Evolutionary conservation across 2,797 vertebrate species (phyloP).

Genomic region (Mallotus villosus): DNA sequence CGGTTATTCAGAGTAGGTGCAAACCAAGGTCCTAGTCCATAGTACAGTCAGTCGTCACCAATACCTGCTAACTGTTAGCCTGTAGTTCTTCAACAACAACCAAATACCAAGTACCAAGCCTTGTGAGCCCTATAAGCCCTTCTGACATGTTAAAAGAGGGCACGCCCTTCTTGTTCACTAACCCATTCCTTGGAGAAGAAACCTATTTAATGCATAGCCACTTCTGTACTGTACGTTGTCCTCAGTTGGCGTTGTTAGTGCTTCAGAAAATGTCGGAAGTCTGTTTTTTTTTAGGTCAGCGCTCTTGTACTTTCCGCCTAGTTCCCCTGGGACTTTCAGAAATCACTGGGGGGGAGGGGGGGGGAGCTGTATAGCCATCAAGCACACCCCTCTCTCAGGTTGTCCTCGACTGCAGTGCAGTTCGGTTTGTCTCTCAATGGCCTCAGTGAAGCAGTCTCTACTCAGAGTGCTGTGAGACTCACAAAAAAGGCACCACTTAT

Average conservation of each 20-base stretch:
- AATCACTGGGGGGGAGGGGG: constrained; percentile 29
- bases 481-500: neutral
- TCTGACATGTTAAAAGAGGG: neutral
- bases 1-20: too few species aligned
- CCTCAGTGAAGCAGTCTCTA: constrained; percentile 44
- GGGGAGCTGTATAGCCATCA: constrained; percentile 45
- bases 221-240: neutral
- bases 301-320: constrained; percentile 37
- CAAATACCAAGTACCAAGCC: neutral
- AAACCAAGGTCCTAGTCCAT: neutral
- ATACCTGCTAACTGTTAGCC: neutral
- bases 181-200: constrained; percentile 11
- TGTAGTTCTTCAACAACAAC: neutral
- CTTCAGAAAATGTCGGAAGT: constrained; percentile 11
- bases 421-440: constrained; percentile 33
- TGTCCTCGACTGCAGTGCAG: constrained; percentile 26
- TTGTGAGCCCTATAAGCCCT: neutral
- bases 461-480: constrained; percentile 27
- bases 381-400: constrained; percentile 42
- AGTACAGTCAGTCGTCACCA: neutral
- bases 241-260: neutral
- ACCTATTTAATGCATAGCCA: constrained; percentile 5
- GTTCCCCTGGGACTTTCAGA: constrained; percentile 41
- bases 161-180: neutral
- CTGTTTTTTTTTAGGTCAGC: constrained; percentile 52